Evolutionary conservation across 2,113 vertebrate genomes (phyloP), one percentile per base, ranked within the genome.

Genomic region (Vulpes lagopus): DNA sequence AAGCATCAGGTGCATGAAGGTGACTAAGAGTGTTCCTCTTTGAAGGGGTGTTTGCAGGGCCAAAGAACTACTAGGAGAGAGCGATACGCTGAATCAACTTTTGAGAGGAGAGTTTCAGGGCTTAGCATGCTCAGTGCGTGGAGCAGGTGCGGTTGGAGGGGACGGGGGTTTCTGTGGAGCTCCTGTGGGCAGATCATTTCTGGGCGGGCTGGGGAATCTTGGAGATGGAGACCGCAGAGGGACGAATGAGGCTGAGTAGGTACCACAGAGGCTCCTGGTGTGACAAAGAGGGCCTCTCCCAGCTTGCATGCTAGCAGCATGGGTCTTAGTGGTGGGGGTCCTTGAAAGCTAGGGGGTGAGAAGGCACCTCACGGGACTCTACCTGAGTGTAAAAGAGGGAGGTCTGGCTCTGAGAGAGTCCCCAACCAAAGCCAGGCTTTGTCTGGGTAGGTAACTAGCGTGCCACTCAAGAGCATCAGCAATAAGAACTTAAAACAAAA

Each of bases 21-120:
- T 96, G 95, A 98, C 84, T 96, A 96, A 98, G 76, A 49, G 57
- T 76, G n/a, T 65, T 94, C 17, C 62, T 91, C 49, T 92, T 79
- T 87, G 83, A 80, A 95, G 76, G 30, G 14, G 16, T 80, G 87
- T 92, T 76, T 59, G 69, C 17, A 11, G 92, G 92, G 62, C 35
- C 78, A 51, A n/a, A 71, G 53, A 87, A 49, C 69, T 65, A 7
- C 43, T 59, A n/a, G 62, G 95, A 80, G 65, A 74, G 73, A 43
- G 49, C 0, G 1, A 57, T 38, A 81, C 90, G 57, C 49, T 35
- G 59, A 92, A 38, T 84, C 51, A 74, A 10, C 53, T 57, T 73
- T 60, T 43, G 23, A 51, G 49, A 59, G 92, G 59, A 81, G 57
- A 43, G 78, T 38, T 84, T 64, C 27, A 35, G 60, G 20, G 17